Percentiles rank a stretch among this genome's conserved stretches.
These are phyloP conservation scores for Bryconaethiops microstoma DNA, from an alignment of 2,797 vertebrate species.

Conservation along the genomic window DNA sequence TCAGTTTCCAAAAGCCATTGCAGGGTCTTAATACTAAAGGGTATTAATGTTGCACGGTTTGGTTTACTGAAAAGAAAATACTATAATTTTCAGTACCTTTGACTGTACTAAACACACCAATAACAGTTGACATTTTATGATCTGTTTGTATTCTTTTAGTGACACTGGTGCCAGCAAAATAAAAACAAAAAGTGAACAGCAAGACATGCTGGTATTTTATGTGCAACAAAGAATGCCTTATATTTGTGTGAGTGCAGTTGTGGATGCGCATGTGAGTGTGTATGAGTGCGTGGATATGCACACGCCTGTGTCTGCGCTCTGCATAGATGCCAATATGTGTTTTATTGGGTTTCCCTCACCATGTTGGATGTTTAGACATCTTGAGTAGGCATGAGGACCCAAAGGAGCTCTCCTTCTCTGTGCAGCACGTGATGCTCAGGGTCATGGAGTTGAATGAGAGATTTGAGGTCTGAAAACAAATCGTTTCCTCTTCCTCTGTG, in stretches of 20 bases:
- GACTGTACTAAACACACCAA: too few relatives aligned
- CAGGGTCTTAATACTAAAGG: too few relatives aligned
- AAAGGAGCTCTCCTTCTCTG: slow-evolving; percentile 27
- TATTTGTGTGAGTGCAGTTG: not conserved
- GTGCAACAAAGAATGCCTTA: not conserved
- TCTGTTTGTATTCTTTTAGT: too few relatives aligned
- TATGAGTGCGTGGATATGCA: not conserved
- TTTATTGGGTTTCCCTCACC: not conserved
- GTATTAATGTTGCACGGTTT: too few relatives aligned
- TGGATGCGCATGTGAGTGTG: too few relatives aligned
- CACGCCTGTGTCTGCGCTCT: not conserved
- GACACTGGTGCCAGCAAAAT: not conserved
- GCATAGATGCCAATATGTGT: not conserved
- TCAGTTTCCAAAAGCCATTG: too few relatives aligned
- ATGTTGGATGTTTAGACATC: not conserved
- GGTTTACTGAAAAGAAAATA: too few relatives aligned
- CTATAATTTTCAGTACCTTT: too few relatives aligned
- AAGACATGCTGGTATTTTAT: not conserved
- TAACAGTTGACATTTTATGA: too few relatives aligned
- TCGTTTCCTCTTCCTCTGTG: not conserved
- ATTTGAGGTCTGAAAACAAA: slow-evolving; percentile 60
- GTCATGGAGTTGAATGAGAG: slow-evolving; percentile 46
- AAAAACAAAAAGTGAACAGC: not conserved
- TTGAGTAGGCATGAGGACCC: slow-evolving; percentile 35
- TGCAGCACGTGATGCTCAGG: not conserved